These are phyloP conservation scores for Anoplophora glabripennis DNA, from an alignment of 1,140 invertebrate species.

Conservation along the genomic window DNA sequence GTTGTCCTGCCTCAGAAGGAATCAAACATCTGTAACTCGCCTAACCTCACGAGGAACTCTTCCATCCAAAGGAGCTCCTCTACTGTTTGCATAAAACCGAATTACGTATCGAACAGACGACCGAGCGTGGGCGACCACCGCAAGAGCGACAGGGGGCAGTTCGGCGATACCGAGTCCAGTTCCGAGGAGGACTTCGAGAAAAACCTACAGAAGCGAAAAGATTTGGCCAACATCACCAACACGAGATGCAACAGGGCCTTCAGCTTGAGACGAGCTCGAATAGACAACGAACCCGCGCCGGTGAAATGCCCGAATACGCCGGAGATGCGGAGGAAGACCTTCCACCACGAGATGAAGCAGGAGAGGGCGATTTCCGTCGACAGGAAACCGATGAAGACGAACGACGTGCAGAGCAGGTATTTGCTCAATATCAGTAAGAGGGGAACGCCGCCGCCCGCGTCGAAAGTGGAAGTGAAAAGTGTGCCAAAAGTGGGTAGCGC, in stretches of 20 bases:
- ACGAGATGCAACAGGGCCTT: slow-evolving; percentile 57
- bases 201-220: slow-evolving; percentile 39
- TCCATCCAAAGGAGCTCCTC: slow-evolving; percentile 44
- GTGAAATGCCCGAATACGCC: slow-evolving; percentile 55
- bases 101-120: slow-evolving; percentile 23
- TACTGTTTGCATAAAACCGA: slow-evolving; percentile 43
- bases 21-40: slow-evolving; percentile 38
- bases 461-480: slow-evolving; percentile 28
- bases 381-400: slow-evolving; percentile 41
- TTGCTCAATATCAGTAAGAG: slow-evolving; percentile 42
- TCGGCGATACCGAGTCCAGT: slow-evolving; percentile 47
- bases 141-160: slow-evolving; percentile 44
- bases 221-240: slow-evolving; percentile 48
- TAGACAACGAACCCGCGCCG: slow-evolving; percentile 38
- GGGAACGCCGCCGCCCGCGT: slow-evolving; percentile 18
- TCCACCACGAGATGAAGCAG: slow-evolving; percentile 32
- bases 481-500: slow-evolving; percentile 34
- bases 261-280: slow-evolving; percentile 42
- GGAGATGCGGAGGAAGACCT: slow-evolving; percentile 50
- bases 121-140: slow-evolving; percentile 33
- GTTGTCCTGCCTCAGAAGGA: slow-evolving; percentile 27
- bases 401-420: slow-evolving; percentile 46
- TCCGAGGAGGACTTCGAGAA: slow-evolving; percentile 46
- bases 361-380: slow-evolving; percentile 45
- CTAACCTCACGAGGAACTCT: slow-evolving; percentile 34